phyloP scores from a whole-genome alignment of 2,888 invertebrate species.

The Brachynemurus nebulosus region DNA sequence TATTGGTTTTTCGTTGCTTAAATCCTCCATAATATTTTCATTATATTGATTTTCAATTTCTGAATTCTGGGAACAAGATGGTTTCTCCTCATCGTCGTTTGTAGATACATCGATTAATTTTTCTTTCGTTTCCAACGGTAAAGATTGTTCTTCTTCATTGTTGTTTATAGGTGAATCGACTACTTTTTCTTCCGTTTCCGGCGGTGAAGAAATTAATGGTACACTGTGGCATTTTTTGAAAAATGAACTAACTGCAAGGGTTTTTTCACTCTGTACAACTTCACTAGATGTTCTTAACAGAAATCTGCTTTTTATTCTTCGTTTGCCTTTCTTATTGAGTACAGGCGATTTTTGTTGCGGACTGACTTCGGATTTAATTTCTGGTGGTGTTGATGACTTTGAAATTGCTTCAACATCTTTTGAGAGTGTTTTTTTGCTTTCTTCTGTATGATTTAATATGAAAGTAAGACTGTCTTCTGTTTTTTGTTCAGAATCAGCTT shows the following conservation, averaged over 20 bases:
- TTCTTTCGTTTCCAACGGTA: no score
- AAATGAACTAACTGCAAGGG: background rate
- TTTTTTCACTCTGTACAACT: background rate
- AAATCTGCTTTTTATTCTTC: constrained; percentile 1
- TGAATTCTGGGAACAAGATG: background rate
- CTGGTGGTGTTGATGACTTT: background rate
- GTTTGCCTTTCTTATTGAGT: background rate
- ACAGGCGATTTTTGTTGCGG: background rate
- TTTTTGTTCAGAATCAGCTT: background rate
- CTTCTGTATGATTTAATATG: background rate
- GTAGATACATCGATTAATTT: no score
- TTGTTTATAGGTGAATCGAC: no score
- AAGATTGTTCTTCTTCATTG: background rate
- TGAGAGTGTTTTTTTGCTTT: no score
- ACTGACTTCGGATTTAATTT: background rate
- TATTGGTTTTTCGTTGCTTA: background rate
- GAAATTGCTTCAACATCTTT: background rate
- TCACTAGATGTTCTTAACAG: background rate
- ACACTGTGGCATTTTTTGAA: background rate
- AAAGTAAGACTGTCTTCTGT: background rate
- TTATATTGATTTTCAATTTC: background rate
- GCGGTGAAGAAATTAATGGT: background rate
- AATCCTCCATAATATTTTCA: background rate
- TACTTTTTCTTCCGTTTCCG: no score
- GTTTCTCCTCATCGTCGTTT: no score